A percentile compares a stretch with the other conserved stretches of the same genome.
These are phyloP conservation scores for Siniperca knerii DNA, from an alignment of 2,113 vertebrate genomes.

Conservation along the genomic window DNA sequence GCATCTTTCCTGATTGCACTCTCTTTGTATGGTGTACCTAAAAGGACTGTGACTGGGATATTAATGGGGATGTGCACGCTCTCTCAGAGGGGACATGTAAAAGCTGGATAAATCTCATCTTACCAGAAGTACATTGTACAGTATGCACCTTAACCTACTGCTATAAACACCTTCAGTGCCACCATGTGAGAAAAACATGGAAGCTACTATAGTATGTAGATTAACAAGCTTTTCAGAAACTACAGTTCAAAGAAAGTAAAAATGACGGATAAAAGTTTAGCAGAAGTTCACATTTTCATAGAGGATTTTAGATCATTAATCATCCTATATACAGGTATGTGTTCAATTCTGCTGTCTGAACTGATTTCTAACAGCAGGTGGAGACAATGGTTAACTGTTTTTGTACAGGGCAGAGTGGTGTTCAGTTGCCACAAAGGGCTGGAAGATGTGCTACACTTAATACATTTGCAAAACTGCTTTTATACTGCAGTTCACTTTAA, in stretches of 20 bases:
- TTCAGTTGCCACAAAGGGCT: background rate
- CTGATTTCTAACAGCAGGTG: constrained; percentile 17
- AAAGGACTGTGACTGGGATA: background rate
- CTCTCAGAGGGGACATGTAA: background rate
- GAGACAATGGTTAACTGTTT: constrained; percentile 14
- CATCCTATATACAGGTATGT: background rate
- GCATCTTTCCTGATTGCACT: background rate
- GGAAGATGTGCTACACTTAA: background rate
- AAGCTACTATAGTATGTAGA: background rate
- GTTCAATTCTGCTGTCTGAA: background rate
- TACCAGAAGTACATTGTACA: background rate
- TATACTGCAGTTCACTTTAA: background rate
- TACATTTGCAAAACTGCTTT: background rate
- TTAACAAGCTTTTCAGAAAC: background rate
- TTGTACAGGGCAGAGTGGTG: background rate
- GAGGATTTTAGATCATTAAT: background rate
- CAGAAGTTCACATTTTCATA: background rate
- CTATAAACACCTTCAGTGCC: background rate
- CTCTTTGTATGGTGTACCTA: too few relatives aligned
- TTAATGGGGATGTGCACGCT: background rate
- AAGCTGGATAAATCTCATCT: constrained; percentile 1
- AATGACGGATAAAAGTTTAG: background rate
- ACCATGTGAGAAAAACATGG: background rate
- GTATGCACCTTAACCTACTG: background rate
- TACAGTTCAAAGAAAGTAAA: background rate